Percentiles rank a stretch among this genome's conserved stretches.
Evolutionary conservation across 92 coral and sea anemone genomes (phyloP).

Genomic region (Pocillopora grandis): DNA sequence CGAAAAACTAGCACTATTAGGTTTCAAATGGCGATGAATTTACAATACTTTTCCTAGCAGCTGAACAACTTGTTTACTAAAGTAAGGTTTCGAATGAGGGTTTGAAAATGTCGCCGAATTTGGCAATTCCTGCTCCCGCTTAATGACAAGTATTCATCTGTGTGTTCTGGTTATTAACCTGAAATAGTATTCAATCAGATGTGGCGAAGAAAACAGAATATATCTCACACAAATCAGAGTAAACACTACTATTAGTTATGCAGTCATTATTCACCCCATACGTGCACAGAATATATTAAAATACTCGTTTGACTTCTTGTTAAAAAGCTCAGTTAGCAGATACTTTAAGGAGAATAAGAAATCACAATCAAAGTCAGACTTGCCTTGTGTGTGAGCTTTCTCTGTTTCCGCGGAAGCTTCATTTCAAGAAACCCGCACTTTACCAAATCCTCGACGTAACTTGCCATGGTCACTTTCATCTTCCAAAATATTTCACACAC

Average conservation of each 20-base stretch:
- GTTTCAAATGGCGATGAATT: constrained; percentile 21
- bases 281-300: constrained; percentile 54
- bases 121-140: not conserved
- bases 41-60: constrained; percentile 21
- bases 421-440: constrained; percentile 96
- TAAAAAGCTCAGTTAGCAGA: not conserved
- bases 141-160: not conserved
- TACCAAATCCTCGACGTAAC: constrained; percentile 87
- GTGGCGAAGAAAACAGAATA: not conserved
- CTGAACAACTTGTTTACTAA: constrained; percentile 38
- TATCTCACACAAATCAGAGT: constrained; percentile 29
- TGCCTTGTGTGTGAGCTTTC: constrained; percentile 89
- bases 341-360: constrained; percentile 1
- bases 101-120: not conserved
- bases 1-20: not conserved
- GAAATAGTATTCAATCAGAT: not conserved
- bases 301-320: constrained; percentile 29
- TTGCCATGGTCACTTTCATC: constrained; percentile 71
- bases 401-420: constrained; percentile 96
- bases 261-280: constrained; percentile 40
- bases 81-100: constrained; percentile 16
- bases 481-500: constrained; percentile 20
- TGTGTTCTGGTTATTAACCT: not conserved
- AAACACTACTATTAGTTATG: constrained; percentile 40
- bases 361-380: not conserved